Conservation (phyloP, 2,113 vertebrate species). For the Agapornis roseicollis region DNA sequence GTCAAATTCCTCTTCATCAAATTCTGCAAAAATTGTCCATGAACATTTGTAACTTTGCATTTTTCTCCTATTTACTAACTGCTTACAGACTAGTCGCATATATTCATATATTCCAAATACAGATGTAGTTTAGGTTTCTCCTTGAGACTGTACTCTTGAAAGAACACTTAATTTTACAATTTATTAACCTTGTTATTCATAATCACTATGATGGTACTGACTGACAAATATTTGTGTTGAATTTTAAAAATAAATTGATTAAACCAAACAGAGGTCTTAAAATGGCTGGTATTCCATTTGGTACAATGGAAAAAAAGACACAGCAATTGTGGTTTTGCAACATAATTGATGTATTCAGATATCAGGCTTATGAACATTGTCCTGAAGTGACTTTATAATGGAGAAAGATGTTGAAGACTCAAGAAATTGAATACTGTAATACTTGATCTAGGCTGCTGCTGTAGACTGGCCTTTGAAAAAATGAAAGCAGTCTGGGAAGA, state of each 20-base stretch:
- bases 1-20: not conserved
- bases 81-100: not conserved
- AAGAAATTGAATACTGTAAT: not conserved
- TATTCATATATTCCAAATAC: not conserved
- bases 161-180: not conserved
- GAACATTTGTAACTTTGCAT: not conserved
- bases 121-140: not conserved
- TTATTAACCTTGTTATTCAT: not conserved
- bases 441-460: not conserved
- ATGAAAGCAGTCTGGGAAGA: conserved; percentile 11
- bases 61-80: not conserved
- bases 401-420: not conserved
- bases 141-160: not conserved
- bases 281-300: not conserved
- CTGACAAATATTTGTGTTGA: not conserved
- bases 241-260: not conserved
- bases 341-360: not conserved
- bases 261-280: not conserved
- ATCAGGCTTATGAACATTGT: not conserved
- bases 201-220: not conserved
- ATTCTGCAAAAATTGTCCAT: not conserved
- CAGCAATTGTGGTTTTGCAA: not conserved
- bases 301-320: conserved; percentile 6
- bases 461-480: not conserved
- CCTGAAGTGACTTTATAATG: not conserved